These are phyloP conservation scores for Cantharis flavilabris DNA, from an alignment of 2,888 invertebrate genomes.

Conservation along the genomic window DNA sequence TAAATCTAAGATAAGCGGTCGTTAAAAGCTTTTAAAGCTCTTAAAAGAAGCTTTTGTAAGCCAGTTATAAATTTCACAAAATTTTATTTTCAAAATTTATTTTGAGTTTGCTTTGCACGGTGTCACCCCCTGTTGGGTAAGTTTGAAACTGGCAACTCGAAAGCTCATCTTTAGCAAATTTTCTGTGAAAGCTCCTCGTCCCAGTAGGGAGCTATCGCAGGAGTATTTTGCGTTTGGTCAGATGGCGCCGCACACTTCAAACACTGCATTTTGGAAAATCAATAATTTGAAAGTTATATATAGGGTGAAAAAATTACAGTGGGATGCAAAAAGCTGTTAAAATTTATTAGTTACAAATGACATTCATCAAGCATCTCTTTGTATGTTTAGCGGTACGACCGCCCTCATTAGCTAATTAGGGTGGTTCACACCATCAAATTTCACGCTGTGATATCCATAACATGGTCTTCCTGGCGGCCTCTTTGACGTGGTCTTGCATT, in stretches of 20 bases:
- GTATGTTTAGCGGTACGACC: not conserved
- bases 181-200: not conserved
- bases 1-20: slow-evolving; percentile 5
- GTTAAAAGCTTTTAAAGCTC: not conserved
- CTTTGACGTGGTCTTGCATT: slow-evolving; percentile 27
- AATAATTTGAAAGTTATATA: not conserved
- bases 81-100: not conserved
- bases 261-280: not conserved
- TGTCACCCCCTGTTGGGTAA: not conserved
- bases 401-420: slow-evolving; percentile 46
- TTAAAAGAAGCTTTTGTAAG: not conserved
- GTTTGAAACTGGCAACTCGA: not conserved
- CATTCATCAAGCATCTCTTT: not conserved
- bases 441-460: slow-evolving; percentile 39
- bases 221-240: not conserved
- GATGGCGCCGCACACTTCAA: not conserved
- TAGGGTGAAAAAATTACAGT: not conserved
- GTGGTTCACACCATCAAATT: slow-evolving; percentile 45
- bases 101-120: not conserved
- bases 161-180: not conserved
- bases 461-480: slow-evolving; percentile 32
- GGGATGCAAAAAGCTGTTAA: not conserved
- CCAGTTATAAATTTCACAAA: too few species aligned
- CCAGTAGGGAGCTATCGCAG: not conserved
- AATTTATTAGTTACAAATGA: not conserved